These are phyloP conservation scores for Burhinus oedicnemus DNA, from an alignment of 2,113 vertebrate species.

Conservation along the genomic window DNA sequence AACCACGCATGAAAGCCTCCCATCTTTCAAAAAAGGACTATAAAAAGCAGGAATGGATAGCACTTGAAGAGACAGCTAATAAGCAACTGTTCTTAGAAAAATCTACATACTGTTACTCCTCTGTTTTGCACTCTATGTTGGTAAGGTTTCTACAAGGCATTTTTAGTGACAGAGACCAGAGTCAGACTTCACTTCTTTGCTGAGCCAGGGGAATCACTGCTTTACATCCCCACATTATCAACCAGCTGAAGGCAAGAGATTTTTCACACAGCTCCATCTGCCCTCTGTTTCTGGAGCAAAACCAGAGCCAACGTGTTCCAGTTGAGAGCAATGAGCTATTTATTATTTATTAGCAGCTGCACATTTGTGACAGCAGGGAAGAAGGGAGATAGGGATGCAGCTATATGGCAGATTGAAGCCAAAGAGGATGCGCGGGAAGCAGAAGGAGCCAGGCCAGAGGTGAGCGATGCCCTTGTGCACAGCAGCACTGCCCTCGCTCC, in stretches of 20 bases:
- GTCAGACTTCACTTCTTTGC: neutral
- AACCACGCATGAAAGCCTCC: neutral
- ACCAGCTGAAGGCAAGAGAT: neutral
- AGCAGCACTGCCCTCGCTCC: neutral
- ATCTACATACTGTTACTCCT: neutral
- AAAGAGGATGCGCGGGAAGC: neutral
- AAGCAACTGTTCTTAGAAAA: neutral
- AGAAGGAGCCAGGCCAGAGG: neutral
- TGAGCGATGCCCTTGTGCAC: fast-evolving
- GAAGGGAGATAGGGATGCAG: neutral
- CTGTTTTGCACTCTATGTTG: neutral
- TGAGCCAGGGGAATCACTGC: neutral
- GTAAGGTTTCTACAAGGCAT: neutral
- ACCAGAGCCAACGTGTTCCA: neutral
- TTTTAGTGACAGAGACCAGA: neutral
- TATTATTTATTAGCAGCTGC: neutral
- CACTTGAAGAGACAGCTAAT: neutral
- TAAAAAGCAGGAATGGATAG: neutral
- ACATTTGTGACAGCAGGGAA: neutral
- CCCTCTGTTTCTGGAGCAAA: neutral
- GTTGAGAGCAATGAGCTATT: neutral
- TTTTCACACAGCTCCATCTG: neutral
- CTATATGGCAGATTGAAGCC: neutral
- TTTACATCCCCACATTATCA: neutral
- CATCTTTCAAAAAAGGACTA: neutral